These are phyloP conservation scores for Notothenia rossii DNA, from an alignment of 2,113 vertebrate genomes.

Conservation along the genomic window DNA sequence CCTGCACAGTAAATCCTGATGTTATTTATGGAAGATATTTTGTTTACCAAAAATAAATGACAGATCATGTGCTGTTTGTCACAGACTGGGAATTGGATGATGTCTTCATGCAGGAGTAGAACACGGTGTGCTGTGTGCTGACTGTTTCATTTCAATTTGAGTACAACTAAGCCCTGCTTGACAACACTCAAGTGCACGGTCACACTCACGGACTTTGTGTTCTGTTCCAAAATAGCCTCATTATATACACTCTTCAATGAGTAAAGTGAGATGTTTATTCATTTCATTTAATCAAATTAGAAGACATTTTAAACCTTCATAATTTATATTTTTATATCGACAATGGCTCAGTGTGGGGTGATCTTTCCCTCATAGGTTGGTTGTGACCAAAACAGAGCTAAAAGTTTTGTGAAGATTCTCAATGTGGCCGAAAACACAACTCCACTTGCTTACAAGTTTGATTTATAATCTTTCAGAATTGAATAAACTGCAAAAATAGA, in stretches of 20 bases:
- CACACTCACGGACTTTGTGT: constrained; percentile 17
- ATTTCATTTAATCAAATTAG: background rate
- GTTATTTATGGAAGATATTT: background rate
- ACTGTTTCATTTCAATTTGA: background rate
- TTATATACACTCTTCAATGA: background rate
- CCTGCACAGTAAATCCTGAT: background rate
- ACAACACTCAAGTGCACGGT: constrained; percentile 15
- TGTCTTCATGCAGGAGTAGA: constrained; percentile 5
- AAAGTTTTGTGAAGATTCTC: too few species aligned
- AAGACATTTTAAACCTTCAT: background rate
- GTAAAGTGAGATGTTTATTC: background rate
- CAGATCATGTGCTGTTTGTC: constrained; percentile 7
- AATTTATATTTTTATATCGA: background rate
- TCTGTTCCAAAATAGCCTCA: constrained; percentile 1
- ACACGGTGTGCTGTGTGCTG: constrained; percentile 12
- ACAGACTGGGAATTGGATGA: background rate
- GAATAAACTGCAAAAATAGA: too few species aligned
- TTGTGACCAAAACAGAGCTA: too few species aligned
- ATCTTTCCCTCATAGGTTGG: too few species aligned
- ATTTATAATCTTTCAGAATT: too few species aligned
- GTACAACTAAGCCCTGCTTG: constrained; percentile 40
- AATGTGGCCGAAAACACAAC: too few species aligned
- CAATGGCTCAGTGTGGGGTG: background rate
- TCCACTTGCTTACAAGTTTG: too few species aligned
- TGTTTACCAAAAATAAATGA: constrained; percentile 5